Base-by-base conservation (phyloP, 1,140 invertebrate genomes). In the Harpegnathos saltator region DNA sequence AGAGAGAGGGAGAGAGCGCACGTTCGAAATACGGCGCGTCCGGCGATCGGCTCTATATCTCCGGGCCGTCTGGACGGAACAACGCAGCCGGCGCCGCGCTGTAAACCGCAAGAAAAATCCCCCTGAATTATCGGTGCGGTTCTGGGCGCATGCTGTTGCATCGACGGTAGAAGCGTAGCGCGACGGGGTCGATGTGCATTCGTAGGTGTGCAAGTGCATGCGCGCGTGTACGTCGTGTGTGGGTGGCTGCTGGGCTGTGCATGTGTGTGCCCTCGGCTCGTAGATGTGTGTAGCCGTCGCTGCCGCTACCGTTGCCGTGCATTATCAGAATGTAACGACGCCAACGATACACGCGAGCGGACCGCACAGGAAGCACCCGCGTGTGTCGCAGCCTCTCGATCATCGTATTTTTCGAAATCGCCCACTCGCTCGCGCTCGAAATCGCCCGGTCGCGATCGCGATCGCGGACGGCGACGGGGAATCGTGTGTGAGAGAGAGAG, bases 101-200 rank as follows among this genome's bases (percentile, higher is more conserved):
- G 22, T 52, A 91, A 90, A 93, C 92, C 92, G 84, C 92, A 92
- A 93, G 92, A 92, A 94, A 93, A 93, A 93, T 90, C 86, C 81
- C 81, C 89, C 89, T 93, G 90, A 93, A 93, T 93, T 93, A 93
- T 93, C 91, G 92, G 91, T 92, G 92, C 82, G 91, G 92, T 93
- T 93, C 91, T 75, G 85, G 88, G 87, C 90, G 88, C 90, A 88
- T 84, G 86, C 85, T 90, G 90, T 87, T 85, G 88, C 82, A 82
- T 74, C 77, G 82, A 81, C 82, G 65, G 84, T 85, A 62, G 86
- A 72, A 81, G 63, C 63, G 73, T 22, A 54, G 62, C 59, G 22
- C 80, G 61, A 54, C 63, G 62, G 54, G 81, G 52, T 54, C 82
- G 85, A 61, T 22, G 80, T 56, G 74, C 58, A 74, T 17, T 59